phyloP scores from a whole-genome alignment of 2,113 vertebrate species.

The Eolophus roseicapilla region DNA sequence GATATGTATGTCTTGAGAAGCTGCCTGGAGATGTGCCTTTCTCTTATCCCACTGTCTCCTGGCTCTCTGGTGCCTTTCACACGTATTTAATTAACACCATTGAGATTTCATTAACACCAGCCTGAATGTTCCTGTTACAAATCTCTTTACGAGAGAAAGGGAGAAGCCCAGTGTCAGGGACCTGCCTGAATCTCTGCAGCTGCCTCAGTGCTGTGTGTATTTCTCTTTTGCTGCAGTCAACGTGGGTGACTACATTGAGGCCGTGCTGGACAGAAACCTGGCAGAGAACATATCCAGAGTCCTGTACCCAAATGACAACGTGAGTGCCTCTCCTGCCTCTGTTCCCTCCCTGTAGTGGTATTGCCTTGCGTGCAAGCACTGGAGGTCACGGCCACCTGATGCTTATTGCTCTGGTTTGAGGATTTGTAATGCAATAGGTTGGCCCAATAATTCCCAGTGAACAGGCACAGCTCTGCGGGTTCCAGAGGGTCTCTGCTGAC shows the following conservation, averaged over 20 bases:
- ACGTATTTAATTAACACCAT: not conserved
- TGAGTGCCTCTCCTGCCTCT: constrained; percentile 63
- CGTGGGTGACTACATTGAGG: constrained; percentile 85
- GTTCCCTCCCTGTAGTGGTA: not conserved
- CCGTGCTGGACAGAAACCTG: constrained; percentile 86
- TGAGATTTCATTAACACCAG: not conserved
- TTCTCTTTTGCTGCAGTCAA: constrained; percentile 76
- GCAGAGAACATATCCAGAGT: constrained; percentile 91
- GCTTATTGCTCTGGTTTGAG: not conserved
- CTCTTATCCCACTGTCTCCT: not conserved
- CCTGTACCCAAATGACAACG: constrained; percentile 88
- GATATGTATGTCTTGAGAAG: not conserved
- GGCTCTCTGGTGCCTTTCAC: not conserved
- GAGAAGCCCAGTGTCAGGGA: not conserved
- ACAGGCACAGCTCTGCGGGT: not conserved
- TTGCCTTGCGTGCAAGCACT: not conserved
- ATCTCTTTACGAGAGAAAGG: not conserved
- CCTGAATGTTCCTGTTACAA: not conserved
- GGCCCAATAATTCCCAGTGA: not conserved
- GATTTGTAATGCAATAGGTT: not conserved
- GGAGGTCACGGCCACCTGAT: not conserved
- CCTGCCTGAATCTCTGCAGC: not conserved
- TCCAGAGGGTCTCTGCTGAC: not conserved
- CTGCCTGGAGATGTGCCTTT: not conserved
- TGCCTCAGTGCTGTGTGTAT: not conserved